Base-by-base conservation (phyloP, 2,113 vertebrate species). In the Zosterops lateralis region DNA sequence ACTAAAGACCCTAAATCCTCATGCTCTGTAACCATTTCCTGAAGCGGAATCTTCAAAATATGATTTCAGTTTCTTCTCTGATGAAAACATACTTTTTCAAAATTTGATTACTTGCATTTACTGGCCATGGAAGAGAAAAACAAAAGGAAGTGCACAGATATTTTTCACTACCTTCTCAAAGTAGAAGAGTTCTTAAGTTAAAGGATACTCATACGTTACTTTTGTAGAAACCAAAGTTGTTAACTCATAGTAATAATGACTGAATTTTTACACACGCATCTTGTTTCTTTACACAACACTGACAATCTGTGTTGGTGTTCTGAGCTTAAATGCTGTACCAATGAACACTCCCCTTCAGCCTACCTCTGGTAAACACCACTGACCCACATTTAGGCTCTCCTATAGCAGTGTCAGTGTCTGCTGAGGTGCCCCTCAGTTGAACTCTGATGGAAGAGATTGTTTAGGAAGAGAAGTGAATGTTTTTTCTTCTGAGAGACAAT, bases 401-500 rank as follows among this genome's bases (percentile, higher is more conserved):
- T 93, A 20, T 3, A 73, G 62, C 54, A 73, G 32, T 17, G 83
- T 24, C 76, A 78, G 48, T 42, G 50, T 51, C 73, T 61, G 34
- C 47, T 58, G 60, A 71, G 38, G 42, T 92, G 78, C 29, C 61
- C 78, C 14, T 71, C 86, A 38, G 36, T 4, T 87, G 76, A 91
- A 90, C 76, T 76, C 26, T 45, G 45, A 85, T 83, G 32, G 26
- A 88, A 83, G 84, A 75, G 58, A 83, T 16, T 83, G 48, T 61
- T 90, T 68, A 87, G 36, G 62, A 84, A 79, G 15, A 76, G 15
- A 88, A 92, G 50, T 45, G 57, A 87, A 60, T 36, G 34, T 9
- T 79, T 51, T 84, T 90, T 95, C 44, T 90, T 84, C 34, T n/a
- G 15, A 87, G 38, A 70, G 15, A 80, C 42, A 68, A 84, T 62